Evolutionary conservation across 2,797 vertebrate species (phyloP).

Genomic region (Sciurus vulgaris): DNA sequence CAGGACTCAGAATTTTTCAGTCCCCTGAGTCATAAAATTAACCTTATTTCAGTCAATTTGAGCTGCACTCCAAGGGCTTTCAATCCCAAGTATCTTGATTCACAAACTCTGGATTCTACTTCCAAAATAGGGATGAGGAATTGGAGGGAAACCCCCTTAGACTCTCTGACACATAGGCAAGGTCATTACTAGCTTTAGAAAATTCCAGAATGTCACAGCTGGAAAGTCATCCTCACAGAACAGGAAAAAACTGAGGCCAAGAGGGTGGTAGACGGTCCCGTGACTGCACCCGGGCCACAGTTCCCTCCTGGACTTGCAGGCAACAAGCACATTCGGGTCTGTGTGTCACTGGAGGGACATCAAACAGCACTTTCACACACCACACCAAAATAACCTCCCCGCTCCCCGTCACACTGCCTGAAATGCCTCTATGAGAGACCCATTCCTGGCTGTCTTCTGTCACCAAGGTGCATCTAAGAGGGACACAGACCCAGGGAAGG

Average conservation of each 20-base stretch:
- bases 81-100: not conserved
- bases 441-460: not conserved
- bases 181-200: not conserved
- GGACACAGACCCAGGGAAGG: not conserved
- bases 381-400: not conserved
- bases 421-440: not conserved
- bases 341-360: rapidly evolving
- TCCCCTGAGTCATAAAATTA: not conserved
- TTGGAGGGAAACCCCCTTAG: not conserved
- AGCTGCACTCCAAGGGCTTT: not conserved
- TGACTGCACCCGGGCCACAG: not conserved
- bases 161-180: not conserved
- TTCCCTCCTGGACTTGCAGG: not conserved
- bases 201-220: not conserved
- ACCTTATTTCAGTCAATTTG: not conserved
- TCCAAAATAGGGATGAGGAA: not conserved
- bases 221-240: not conserved
- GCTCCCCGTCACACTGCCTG: rapidly evolving
- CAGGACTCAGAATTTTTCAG: not conserved
- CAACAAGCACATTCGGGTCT: not conserved
- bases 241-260: not conserved
- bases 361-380: not conserved
- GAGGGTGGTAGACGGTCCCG: not conserved
- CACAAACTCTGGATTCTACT: not conserved
- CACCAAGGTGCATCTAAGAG: not conserved